These are phyloP conservation scores for Shinisaurus crocodilurus DNA, from an alignment of 2,113 vertebrate genomes.

Conservation along the genomic window DNA sequence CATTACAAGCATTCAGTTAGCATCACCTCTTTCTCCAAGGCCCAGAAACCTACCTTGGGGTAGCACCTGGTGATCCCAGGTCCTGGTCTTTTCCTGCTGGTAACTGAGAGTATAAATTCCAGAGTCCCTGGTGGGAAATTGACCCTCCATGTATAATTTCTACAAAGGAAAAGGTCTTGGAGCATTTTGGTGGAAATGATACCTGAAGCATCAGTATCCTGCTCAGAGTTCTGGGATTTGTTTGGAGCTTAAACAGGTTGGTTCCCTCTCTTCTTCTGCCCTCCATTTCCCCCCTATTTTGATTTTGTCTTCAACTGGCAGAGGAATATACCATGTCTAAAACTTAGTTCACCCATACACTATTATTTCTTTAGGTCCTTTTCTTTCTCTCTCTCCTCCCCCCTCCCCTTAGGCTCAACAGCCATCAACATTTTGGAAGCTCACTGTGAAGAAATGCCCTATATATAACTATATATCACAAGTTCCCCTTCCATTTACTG, in stretches of 20 bases:
- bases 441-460: not conserved
- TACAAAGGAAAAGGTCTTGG: not conserved
- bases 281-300: not conserved
- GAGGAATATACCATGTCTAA: not conserved
- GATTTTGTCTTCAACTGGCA: not conserved
- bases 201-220: not conserved
- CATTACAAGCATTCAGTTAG: not conserved
- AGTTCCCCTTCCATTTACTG: too few relatives aligned
- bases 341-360: not conserved
- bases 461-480: not conserved
- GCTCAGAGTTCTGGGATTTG: not conserved
- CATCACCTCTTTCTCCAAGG: not conserved
- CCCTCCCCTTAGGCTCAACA: not conserved
- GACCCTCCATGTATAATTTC: not conserved
- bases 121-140: too few relatives aligned
- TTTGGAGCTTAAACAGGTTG: not conserved
- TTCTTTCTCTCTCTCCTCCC: not conserved
- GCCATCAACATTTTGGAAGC: not conserved
- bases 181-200: not conserved
- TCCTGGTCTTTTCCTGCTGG: not conserved
- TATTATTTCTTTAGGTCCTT: not conserved
- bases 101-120: not conserved
- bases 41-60: not conserved
- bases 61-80: not conserved
- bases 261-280: not conserved